phyloP scores from a whole-genome alignment of 2,797 vertebrate species.

The Propithecus perrieri region DNA sequence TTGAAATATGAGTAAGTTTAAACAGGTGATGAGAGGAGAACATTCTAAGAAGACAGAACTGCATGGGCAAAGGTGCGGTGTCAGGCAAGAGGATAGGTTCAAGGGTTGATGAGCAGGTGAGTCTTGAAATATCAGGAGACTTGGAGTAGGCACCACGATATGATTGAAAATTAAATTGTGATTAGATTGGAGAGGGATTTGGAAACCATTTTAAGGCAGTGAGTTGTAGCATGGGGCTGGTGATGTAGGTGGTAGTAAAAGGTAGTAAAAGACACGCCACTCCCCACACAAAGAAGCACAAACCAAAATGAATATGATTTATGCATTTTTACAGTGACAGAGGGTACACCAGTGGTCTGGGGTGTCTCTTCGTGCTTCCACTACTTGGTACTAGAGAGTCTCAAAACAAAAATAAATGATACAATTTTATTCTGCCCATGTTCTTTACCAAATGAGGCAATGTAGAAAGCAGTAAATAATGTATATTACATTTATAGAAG shows the following conservation, averaged over 20 bases:
- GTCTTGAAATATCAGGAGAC: background rate
- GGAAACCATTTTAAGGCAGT: background rate
- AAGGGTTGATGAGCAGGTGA: background rate
- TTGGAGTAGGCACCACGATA: too few relatives aligned
- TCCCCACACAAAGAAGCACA: background rate
- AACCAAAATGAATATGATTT: background rate
- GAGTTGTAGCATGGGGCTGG: background rate
- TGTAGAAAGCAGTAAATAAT: constrained; percentile 31
- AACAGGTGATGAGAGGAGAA: background rate
- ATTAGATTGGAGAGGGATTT: background rate
- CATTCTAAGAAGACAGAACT: background rate
- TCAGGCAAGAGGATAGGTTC: background rate
- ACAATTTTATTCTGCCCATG: background rate
- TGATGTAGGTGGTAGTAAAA: background rate
- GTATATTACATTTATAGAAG: background rate
- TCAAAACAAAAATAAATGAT: background rate
- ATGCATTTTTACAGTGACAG: background rate
- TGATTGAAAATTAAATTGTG: background rate
- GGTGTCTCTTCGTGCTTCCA: background rate
- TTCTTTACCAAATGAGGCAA: constrained; percentile 33
- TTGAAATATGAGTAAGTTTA: constrained; percentile 24
- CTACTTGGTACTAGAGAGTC: background rate
- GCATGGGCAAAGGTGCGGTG: background rate
- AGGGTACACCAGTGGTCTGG: background rate
- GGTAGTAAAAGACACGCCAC: background rate